These are phyloP conservation scores for Enteromius thamalakanensis DNA, from an alignment of 2,797 vertebrate genomes.

Conservation along the genomic window DNA sequence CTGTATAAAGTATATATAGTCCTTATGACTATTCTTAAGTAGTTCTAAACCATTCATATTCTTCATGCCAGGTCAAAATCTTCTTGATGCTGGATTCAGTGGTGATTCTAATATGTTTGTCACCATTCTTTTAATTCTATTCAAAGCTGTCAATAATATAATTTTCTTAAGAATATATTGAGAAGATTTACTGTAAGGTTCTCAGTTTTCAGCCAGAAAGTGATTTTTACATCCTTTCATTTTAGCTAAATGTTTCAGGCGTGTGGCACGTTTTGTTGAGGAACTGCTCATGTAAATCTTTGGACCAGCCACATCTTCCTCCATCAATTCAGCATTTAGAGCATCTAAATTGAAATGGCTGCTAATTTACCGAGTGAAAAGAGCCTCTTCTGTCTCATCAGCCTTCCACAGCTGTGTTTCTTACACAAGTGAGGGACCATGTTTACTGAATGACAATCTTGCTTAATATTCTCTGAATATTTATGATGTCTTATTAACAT, in stretches of 20 bases:
- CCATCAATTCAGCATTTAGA: conserved; percentile 65
- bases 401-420: conserved; percentile 67
- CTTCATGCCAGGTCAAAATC: too few relatives aligned
- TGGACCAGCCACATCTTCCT: conserved; percentile 68
- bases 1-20: too few relatives aligned
- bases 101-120: not conserved
- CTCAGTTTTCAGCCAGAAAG: conserved; percentile 67
- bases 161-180: not conserved
- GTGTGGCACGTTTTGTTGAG: conserved; percentile 68
- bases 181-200: conserved; percentile 55
- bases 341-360: conserved; percentile 74
- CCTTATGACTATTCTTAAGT: not conserved
- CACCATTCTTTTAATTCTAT: not conserved
- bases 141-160: not conserved
- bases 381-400: conserved; percentile 66
- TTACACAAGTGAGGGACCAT: conserved; percentile 39
- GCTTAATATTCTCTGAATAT: conserved; percentile 7
- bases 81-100: too few relatives aligned
- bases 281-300: conserved; percentile 69
- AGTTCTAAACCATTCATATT: too few relatives aligned
- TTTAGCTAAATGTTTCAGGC: conserved; percentile 73
- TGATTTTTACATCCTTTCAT: conserved; percentile 71
- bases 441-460: conserved; percentile 11
- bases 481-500: not conserved
- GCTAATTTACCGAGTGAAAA: conserved; percentile 70